Base-by-base conservation (phyloP, 2,888 invertebrate species). In the Melinopterus prodromus region DNA sequence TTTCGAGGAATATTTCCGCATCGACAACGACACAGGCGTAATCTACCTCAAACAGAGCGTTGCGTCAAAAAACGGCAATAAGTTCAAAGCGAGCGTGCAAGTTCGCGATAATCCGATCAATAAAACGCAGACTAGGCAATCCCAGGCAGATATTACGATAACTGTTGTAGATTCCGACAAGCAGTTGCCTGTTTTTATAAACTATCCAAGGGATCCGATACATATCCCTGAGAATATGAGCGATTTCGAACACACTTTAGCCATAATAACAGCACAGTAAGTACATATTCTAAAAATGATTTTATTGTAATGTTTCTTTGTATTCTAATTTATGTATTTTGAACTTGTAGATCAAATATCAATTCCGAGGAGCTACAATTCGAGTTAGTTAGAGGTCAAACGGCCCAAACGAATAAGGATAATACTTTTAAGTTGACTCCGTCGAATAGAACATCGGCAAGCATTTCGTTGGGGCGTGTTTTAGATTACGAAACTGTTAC, bases 141-240 rank as follows among this genome's bases (percentile, higher is more conserved):
- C 93, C 83, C 92, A 92, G 78, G 97, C 96, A 82, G 94, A 94
- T 87, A 92, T 98, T 82, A 93, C 95, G 84, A 96, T 98, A 83
- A 93, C 93, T 83, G 95, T 98, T 37, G 96, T 97, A 6, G 96
- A 95, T 86, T 96, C 95, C n/a, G 95, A 94, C 88, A 96, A 95
- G 90, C 96, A 95, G 89, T 94, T 94, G 83, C 97, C 96, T 69
- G 92, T 92, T 75, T 96, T 97, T 86, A 91, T 92, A 77, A 90
- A 91, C 83, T 91, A 91, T 82, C 92, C 92, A n/a, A 86, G 89
- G 80, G 90, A 92, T 79, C 92, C 93, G 82, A 93, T 94, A 81
- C 91, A 91, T 84, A 91, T 97, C 78, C 91, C 92, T 86, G 97
- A 97, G 90, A 94, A 95, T 89, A 94, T 93, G 84, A 92, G 91